Conservation (phyloP, 2,113 vertebrate species). For the Semnornis frantzii region DNA sequence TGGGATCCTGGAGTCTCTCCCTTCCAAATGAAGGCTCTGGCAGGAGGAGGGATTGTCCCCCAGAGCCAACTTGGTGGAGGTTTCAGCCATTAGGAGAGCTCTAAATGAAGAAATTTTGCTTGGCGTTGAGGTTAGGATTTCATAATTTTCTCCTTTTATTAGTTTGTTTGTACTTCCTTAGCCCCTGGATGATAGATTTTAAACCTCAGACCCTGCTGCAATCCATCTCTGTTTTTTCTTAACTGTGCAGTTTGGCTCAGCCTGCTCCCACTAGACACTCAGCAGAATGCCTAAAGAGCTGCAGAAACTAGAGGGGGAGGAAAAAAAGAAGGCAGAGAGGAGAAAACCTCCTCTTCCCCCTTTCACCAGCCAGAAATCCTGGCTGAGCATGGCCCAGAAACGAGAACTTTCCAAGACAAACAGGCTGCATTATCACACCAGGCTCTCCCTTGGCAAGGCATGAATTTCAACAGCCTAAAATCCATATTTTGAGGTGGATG, state of each 20-base stretch:
- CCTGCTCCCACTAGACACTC: neutral
- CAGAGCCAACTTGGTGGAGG: conserved; percentile 27
- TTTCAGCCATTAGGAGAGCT: conserved; percentile 22
- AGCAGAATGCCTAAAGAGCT: conserved; percentile 17
- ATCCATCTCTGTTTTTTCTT: conserved; percentile 28
- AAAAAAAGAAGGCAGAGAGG: neutral
- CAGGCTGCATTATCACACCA: conserved; percentile 71
- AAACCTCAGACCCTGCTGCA: conserved; percentile 27
- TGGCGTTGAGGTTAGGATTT: neutral
- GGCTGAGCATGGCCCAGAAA: conserved; percentile 30
- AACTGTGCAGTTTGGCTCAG: neutral
- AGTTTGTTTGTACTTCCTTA: conserved; percentile 64
- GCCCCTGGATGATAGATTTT: conserved; percentile 29
- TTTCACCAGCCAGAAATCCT: conserved; percentile 30
- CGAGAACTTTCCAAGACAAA: conserved; percentile 72
- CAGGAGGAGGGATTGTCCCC: neutral
- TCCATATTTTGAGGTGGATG: conserved; percentile 59
- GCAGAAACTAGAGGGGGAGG: neutral
- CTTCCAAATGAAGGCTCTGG: conserved; percentile 28
- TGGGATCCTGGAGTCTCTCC: conserved; percentile 20
- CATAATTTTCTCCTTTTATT: conserved; percentile 62
- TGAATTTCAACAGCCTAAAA: conserved; percentile 64
- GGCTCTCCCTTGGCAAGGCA: conserved; percentile 63
- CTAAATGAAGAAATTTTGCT: conserved; percentile 42
- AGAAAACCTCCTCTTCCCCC: neutral